Base-by-base conservation (phyloP, 1,140 invertebrate genomes). In the Nasonia vitripennis region DNA sequence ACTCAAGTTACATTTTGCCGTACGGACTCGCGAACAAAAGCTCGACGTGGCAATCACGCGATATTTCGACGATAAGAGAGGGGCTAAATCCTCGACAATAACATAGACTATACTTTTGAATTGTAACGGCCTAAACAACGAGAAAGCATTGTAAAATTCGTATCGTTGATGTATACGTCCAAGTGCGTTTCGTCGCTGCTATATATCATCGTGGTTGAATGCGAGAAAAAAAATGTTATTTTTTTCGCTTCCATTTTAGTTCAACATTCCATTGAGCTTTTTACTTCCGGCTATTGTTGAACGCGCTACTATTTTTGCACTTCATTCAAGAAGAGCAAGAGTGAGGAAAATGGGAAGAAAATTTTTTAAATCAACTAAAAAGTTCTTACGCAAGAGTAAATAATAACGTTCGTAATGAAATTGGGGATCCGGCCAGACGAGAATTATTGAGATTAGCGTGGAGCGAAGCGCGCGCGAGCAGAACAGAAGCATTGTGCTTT, bases 131-230 rank as follows among this genome's bases (percentile, higher is more conserved):
- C n/a, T n/a, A n/a, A n/a, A n/a, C n/a, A n/a, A 67, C 68, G 45
- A 41, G 81, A 86, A 86, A 86, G 85, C 81, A 80, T 86, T 86
- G 81, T 83, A 86, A 86, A 86, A 70, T 83, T 83, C 55, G 48
- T 78, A 41, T 48, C 73, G 84, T 81, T 79, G 55, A 85, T 80
- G 62, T 37, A 37, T 37, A 37, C 17, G 37, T 68, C 68, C 55
- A 81, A 81, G 71, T 75, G 27, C 17, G 17, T 45, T 10, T 45
- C 70, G 34, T 27, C 27, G 68, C n/a, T 77, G 48, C 12, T 70
- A 12, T 70, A 12, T 27, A 84, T 84, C 34, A 81, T 85, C 73
- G 70, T 12, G 17, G 51, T 0, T 7, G 55, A 62, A 62, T 6
- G 27, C 27, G 14, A 62, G 37, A 67, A 83, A 67, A 0, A 11